phyloP scores from a whole-genome alignment of 2,888 invertebrate genomes.

The Girardia tigrina region DNA sequence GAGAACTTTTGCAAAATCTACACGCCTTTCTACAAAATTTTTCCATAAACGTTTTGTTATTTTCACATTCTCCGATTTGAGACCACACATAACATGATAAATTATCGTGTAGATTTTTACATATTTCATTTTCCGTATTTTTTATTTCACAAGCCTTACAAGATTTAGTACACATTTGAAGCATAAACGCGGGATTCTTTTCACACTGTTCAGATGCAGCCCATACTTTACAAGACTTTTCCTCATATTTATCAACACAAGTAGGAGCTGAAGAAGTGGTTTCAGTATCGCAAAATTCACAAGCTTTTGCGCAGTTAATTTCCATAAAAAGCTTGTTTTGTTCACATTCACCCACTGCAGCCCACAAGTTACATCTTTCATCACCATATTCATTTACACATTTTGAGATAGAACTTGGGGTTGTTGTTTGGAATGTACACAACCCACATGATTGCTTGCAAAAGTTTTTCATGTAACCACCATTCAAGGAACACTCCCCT shows the following conservation, averaged over 20 bases:
- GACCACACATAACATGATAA: conserved; percentile 21
- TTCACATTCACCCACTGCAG: neutral
- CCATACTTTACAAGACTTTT: neutral
- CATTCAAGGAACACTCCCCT: conserved; percentile 18
- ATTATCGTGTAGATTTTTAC: conserved; percentile 16
- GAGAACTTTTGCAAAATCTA: neutral
- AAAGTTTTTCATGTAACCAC: conserved; percentile 12
- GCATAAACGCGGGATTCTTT: neutral
- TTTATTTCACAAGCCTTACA: neutral
- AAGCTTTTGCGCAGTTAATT: neutral
- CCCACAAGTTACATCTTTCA: conserved; percentile 4
- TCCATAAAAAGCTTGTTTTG: conserved; percentile 8
- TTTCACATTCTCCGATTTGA: neutral
- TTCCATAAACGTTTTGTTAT: neutral
- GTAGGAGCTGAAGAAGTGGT: neutral
- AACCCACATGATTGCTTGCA: conserved; percentile 29
- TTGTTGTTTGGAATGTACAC: neutral
- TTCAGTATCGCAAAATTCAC: neutral
- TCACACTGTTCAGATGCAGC: neutral
- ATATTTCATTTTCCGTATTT: neutral
- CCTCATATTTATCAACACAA: neutral
- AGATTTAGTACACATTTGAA: neutral
- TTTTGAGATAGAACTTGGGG: neutral
- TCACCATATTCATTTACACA: neutral
- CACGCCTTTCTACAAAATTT: conserved; percentile 3